Base-by-base conservation (phyloP, 1,140 invertebrate species). In the Temnothorax longispinosus region DNA sequence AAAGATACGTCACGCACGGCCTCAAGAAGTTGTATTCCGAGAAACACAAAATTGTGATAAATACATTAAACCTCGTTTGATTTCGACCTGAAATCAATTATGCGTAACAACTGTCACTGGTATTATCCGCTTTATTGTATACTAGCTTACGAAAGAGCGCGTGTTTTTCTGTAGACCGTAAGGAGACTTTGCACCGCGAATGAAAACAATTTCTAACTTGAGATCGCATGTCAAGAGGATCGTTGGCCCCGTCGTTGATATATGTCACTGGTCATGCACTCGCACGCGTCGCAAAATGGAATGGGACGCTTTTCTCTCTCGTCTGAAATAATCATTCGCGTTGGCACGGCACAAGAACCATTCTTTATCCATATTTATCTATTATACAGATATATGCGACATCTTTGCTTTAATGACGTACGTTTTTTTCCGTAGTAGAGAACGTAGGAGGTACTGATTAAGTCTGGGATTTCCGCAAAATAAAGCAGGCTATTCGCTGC, bases 151-250 rank as follows among this genome's bases (percentile, higher is more conserved):
- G 67, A 74, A 72, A 82, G 67, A 74, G 18, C 13, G 4, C 32
- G 5, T 75, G 18, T 62, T 74, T 81, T 81, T 27, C 35, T 27
- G 27, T 5, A 60, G 6, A 81, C 21, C 15, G 38, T 35, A 62
- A 84, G 41, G 21, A 47, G 69, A 84, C 80, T 82, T 82, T 62
- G 80, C 11, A 75, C 69, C 27, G 52, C 4, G 38, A 84, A 62
- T 75, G 13, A 75, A 84, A 75, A 84, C 27, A 75, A 21, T 60
- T 71, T 47, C 21, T 18, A 13, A 27, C 27, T 27, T 27, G 1
- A 82, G 80, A 82, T 74, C 44, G 21, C 3, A 8, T 60, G 69
- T 84, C 54, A 67, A 62, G 10, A 84, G 32, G 69, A 60, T 75
- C 18, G 54, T 84, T 50, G 69, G 32, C 69, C 41, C 41, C 64